Percentiles rank a stretch among this genome's conserved stretches.
phyloP scores from a whole-genome alignment of 1,140 invertebrate genomes.

The Aricia agestis region DNA sequence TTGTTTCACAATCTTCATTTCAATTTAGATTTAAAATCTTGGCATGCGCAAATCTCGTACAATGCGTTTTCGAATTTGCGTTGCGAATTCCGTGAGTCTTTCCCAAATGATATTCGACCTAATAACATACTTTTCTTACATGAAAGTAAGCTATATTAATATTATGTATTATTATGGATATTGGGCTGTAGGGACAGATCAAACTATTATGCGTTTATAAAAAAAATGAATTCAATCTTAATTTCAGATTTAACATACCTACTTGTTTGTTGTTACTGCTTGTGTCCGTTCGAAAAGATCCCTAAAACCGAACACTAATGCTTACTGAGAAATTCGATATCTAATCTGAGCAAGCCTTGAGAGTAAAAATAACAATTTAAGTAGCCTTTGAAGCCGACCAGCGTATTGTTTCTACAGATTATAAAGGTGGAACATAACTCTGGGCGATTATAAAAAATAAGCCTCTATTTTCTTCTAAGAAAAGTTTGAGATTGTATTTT shows the following conservation, averaged over 20 bases:
- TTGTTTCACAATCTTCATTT: too few species aligned
- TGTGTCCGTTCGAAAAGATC: too few species aligned
- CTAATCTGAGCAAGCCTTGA: background rate
- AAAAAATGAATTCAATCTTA: too few species aligned
- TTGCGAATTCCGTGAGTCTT: background rate
- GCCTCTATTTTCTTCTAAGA: background rate
- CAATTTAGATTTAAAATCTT: background rate
- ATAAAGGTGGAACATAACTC: background rate
- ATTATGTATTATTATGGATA: too few species aligned
- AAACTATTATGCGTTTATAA: too few species aligned
- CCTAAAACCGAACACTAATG: too few species aligned
- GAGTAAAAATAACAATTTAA: background rate
- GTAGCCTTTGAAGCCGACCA: background rate
- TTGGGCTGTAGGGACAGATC: too few species aligned
- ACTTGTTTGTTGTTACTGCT: too few species aligned
- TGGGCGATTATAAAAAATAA: background rate
- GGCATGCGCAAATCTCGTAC: background rate
- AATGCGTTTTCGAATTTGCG: background rate
- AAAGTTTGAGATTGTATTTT: background rate
- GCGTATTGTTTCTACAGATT: background rate
- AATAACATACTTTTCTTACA: too few species aligned
- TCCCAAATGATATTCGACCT: too few species aligned
- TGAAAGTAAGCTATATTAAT: too few species aligned
- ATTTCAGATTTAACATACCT: too few species aligned
- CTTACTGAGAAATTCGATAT: background rate